phyloP scores from a whole-genome alignment of 2,113 vertebrate species.

The Myiozetetes cayanensis region DNA sequence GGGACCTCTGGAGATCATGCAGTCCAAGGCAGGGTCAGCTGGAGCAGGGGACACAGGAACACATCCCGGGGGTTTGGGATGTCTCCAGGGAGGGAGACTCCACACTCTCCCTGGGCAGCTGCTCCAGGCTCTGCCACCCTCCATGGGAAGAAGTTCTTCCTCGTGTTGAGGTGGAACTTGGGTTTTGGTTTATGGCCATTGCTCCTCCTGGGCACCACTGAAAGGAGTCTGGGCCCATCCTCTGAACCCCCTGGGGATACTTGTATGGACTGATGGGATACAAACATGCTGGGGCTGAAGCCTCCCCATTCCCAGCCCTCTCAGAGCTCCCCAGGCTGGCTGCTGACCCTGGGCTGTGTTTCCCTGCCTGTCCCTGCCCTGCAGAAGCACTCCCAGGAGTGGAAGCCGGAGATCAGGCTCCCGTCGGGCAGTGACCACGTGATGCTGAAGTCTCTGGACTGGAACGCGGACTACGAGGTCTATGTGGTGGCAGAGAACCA shows the following conservation, averaged over 20 bases:
- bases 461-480: conserved; percentile 93
- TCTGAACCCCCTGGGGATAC: no score
- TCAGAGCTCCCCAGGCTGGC: neutral
- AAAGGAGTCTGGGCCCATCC: neutral
- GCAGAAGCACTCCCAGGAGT: conserved; percentile 81
- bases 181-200: fast-evolving
- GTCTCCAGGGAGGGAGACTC: neutral
- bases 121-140: neutral
- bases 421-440: conserved; percentile 84
- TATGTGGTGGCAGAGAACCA: conserved; percentile 91
- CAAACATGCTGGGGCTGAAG: neutral
- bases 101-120: neutral
- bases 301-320: neutral
- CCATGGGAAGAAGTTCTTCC: fast-evolving
- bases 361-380: neutral
- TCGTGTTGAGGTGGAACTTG: fast-evolving
- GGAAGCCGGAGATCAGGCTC: conserved; percentile 91
- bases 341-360: neutral
- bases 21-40: neutral
- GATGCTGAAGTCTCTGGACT: conserved; percentile 85
- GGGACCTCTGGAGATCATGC: neutral
- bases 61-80: neutral
- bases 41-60: neutral
- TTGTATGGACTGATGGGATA: no score
- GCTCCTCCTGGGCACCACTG: neutral